phyloP scores from a whole-genome alignment of 92 coral and sea anemone genomes.

The Palythoa heliodiscus region DNA sequence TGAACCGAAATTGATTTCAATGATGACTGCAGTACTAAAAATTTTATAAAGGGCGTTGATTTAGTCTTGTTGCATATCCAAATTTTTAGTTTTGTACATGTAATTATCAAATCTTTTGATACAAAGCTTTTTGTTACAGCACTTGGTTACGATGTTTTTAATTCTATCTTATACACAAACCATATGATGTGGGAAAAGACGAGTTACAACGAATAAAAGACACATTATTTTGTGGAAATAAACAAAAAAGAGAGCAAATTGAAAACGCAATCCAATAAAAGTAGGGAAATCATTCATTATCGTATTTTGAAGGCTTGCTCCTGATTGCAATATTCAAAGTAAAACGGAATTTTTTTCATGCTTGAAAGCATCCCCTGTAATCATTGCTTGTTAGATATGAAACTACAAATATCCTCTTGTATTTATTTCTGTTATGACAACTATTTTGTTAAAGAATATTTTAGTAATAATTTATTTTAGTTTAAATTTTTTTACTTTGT shows the following conservation, averaged over 20 bases:
- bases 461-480: conserved; percentile 22
- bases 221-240: conserved; percentile 50
- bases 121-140: conserved; percentile 22
- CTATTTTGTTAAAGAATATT: conserved; percentile 36
- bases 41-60: neutral
- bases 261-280: conserved; percentile 56
- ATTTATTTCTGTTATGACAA: conserved; percentile 32
- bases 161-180: conserved; percentile 37
- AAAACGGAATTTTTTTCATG: neutral
- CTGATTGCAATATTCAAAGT: neutral
- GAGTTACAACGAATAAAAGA: conserved; percentile 47
- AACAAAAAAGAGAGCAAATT: conserved; percentile 53
- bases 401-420: conserved; percentile 29
- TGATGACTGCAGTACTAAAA: neutral
- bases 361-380: conserved; percentile 30
- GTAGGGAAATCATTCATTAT: conserved; percentile 67
- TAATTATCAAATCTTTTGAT: conserved; percentile 33
- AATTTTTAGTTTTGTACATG: conserved; percentile 9
- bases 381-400: conserved; percentile 17
- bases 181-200: conserved; percentile 40
- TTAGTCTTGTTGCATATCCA: neutral
- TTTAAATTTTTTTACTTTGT: neutral
- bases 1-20: neutral
- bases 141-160: conserved; percentile 12
- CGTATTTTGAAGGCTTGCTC: conserved; percentile 10